Base-by-base conservation (phyloP, 2,113 vertebrate species). In the Oophaga pumilio region DNA sequence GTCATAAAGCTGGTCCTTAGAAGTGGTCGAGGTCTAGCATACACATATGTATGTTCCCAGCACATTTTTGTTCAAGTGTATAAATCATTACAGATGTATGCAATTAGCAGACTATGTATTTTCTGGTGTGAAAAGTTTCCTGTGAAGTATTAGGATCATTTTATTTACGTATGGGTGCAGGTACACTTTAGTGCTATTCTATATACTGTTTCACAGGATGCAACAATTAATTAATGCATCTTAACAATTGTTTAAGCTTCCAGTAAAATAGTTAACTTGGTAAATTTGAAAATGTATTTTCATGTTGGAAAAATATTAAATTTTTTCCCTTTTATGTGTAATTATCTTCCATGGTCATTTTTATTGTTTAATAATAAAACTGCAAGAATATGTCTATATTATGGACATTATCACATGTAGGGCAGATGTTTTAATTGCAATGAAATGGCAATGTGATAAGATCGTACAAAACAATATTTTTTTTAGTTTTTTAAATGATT, bases 81-180 rank as follows among this genome's bases (percentile, higher is more conserved):
- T 78, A 86, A 86, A 86, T 79, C 59, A 78, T 77, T 76, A 60
- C 56, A 77, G 84, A 86, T 86, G 59, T 86, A 64, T 78, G 56
- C 60, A 79, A 68, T 86, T 79, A 86, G 76, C 57, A 85, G 57
- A 50, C 68, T 77, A 78, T 79, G 59, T 76, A 49, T 52, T 76
- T 60, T 28, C 17, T 78, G 24, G 85, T 64, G 73, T 76, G 33
- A 85, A 76, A 73, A 24, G 20, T 78, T 86, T 78, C 85, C 85
- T 78, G 85, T 43, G 24, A 66, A n/a, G 60, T 24, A 76, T 18
- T 76, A 76, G 56, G 84, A n/a, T 20, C 52, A 68, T 68, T 52
- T 68, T 82, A 66, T 49, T 66, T 64, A 82, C 24, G 43, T 68
- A 82, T 50, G 26, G 80, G 62, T 53, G 56, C 28, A 69, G 52